Conservation (phyloP, 2,797 vertebrate genomes). For the Nannoperca australis region DNA sequence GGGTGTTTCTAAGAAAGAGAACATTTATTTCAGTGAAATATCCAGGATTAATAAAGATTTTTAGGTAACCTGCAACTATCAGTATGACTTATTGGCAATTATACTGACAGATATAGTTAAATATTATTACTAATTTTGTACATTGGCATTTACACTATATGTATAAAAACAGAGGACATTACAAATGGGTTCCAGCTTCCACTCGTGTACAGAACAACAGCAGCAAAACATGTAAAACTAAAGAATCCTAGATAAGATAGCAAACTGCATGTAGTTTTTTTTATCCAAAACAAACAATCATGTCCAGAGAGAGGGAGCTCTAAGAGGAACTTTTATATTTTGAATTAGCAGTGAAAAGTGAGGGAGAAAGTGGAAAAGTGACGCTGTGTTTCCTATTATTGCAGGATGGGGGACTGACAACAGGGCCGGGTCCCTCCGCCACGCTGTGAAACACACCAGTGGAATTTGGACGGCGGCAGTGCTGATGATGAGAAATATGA, state of each 20-base stretch:
- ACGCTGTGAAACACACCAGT: slow-evolving; percentile 49
- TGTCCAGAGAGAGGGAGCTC: slow-evolving; percentile 9
- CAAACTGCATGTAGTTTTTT: slow-evolving; percentile 21
- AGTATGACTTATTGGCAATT: neutral
- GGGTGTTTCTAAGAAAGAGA: neutral
- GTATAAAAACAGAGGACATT: neutral
- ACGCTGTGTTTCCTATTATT: slow-evolving; percentile 80
- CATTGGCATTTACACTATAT: neutral
- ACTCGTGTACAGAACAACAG: slow-evolving; percentile 8
- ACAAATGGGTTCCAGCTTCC: slow-evolving; percentile 12
- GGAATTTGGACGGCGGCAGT: slow-evolving; percentile 71
- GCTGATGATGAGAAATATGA: slow-evolving; percentile 82
- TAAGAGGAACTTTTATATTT: slow-evolving; percentile 73
- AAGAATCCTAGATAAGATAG: slow-evolving; percentile 17
- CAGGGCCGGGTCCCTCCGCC: slow-evolving; percentile 50
- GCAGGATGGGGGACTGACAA: slow-evolving; percentile 68
- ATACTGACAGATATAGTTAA: neutral
- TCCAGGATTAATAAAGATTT: neutral
- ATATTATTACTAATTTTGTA: neutral
- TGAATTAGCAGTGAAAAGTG: slow-evolving; percentile 63
- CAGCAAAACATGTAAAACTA: slow-evolving; percentile 2
- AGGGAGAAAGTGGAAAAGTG: slow-evolving; percentile 74
- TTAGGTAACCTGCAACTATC: neutral
- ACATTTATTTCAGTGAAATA: neutral
- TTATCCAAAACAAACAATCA: slow-evolving; percentile 53